phyloP scores from a whole-genome alignment of 2,113 vertebrate genomes.

The Dipodomys stephensi region DNA sequence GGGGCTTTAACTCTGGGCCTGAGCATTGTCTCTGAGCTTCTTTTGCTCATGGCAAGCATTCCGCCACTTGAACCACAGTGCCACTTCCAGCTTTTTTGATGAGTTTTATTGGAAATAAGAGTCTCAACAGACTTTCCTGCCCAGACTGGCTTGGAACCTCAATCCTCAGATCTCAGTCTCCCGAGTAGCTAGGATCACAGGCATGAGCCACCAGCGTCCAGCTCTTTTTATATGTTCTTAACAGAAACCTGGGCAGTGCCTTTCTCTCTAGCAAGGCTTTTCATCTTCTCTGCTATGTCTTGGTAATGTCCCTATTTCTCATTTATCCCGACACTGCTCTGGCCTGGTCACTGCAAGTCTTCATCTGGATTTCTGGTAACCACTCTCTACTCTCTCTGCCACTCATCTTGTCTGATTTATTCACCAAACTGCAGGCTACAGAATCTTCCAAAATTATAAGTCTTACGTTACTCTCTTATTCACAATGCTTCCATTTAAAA shows the following conservation, averaged over 20 bases:
- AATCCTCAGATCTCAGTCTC: too few species aligned
- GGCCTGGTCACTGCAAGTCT: background rate
- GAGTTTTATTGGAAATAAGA: too few species aligned
- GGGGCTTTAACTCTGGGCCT: too few species aligned
- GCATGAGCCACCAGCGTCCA: too few species aligned
- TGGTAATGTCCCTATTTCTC: background rate
- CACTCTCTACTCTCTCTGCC: background rate
- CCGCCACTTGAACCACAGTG: too few species aligned
- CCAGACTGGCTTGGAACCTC: too few species aligned
- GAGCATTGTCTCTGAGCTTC: too few species aligned
- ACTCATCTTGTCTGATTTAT: background rate
- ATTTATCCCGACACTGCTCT: too few species aligned
- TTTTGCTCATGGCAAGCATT: too few species aligned
- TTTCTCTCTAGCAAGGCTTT: background rate
- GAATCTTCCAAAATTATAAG: background rate
- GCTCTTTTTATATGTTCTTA: background rate
- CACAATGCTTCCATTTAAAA: background rate
- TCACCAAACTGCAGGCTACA: background rate
- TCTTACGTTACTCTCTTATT: background rate
- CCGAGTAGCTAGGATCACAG: too few species aligned
- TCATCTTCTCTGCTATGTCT: background rate
- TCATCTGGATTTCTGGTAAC: background rate
- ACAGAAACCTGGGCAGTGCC: background rate
- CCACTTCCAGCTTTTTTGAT: too few species aligned
- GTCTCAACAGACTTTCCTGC: too few species aligned